These are phyloP conservation scores for Pristionchus exspectatus DNA, from an alignment of 2,888 invertebrate species.

Conservation along the genomic window DNA sequence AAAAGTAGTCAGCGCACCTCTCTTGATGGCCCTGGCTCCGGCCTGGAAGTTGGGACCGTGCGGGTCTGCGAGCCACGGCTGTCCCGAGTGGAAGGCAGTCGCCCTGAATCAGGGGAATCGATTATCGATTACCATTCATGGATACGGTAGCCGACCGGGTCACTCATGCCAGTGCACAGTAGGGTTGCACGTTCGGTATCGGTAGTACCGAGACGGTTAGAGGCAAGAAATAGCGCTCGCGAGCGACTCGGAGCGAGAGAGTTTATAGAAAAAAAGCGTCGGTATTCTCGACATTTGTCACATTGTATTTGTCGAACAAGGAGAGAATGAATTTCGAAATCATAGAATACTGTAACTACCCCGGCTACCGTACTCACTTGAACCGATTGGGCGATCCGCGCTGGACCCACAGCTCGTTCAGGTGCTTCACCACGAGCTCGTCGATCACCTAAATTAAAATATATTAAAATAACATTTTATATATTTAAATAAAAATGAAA, in stretches of 20 bases:
- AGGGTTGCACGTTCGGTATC: too few relatives aligned
- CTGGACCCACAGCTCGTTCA: constrained; percentile 87
- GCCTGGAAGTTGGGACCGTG: constrained; percentile 93
- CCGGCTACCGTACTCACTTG: constrained; percentile 81
- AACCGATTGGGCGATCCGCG: constrained; percentile 87
- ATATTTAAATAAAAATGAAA: background rate
- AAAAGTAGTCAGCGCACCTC: constrained; percentile 59
- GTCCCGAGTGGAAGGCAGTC: constrained; percentile 86
- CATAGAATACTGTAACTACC: background rate
- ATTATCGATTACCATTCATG: background rate
- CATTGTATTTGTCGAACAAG: too few relatives aligned
- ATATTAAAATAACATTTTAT: too few relatives aligned
- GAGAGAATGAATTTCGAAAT: too few relatives aligned
- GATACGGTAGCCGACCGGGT: background rate
- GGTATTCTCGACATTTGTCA: too few relatives aligned
- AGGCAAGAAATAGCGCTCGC: too few relatives aligned
- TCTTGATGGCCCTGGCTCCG: constrained; percentile 82
- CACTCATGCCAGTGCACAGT: too few relatives aligned
- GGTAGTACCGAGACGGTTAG: too few relatives aligned
- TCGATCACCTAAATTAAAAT: constrained; percentile 83
- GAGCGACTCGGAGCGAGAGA: too few relatives aligned
- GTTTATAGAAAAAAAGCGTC: too few relatives aligned
- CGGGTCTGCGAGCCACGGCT: constrained; percentile 94
- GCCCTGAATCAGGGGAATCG: constrained; percentile 59
- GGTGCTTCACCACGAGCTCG: constrained; percentile 85